phyloP scores from a whole-genome alignment of 2,113 vertebrate species.

The Bujurquina vittata region DNA sequence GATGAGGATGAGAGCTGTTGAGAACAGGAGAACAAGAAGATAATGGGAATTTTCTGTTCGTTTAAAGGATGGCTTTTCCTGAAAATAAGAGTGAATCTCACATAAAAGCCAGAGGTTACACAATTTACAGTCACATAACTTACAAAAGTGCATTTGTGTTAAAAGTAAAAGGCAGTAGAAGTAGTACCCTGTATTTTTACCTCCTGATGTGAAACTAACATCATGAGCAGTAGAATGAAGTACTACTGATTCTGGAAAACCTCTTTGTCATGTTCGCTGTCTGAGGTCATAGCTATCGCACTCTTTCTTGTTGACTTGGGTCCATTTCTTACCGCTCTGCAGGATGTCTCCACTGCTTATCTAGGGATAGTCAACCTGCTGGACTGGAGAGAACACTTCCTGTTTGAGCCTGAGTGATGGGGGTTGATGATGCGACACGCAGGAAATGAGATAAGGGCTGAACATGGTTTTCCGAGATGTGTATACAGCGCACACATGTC shows the following conservation, averaged over 20 bases:
- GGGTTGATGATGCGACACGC: conserved; percentile 32
- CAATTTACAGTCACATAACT: neutral
- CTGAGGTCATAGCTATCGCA: conserved; percentile 7
- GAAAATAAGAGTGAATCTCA: neutral
- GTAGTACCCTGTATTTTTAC: neutral
- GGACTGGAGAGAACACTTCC: conserved; percentile 44
- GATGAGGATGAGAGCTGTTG: conserved; percentile 23
- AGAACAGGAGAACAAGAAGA: neutral
- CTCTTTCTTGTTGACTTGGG: conserved; percentile 49
- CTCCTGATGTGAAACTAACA: neutral
- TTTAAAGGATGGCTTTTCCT: neutral
- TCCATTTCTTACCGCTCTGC: conserved; percentile 21
- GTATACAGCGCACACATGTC: neutral
- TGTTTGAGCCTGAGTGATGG: conserved; percentile 37
- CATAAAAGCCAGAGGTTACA: neutral
- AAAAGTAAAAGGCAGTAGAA: neutral
- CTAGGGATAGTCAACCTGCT: conserved; percentile 53
- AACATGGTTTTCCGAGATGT: conserved; percentile 26
- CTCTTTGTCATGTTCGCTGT: conserved; percentile 14
- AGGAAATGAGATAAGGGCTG: conserved; percentile 48
- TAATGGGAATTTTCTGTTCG: neutral
- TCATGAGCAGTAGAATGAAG: conserved; percentile 32
- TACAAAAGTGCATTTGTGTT: neutral
- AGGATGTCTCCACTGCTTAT: conserved; percentile 54
- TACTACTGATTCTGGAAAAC: conserved; percentile 19